Base-by-base conservation (phyloP, 2,113 vertebrate genomes). In the Chaetops frenatus region DNA sequence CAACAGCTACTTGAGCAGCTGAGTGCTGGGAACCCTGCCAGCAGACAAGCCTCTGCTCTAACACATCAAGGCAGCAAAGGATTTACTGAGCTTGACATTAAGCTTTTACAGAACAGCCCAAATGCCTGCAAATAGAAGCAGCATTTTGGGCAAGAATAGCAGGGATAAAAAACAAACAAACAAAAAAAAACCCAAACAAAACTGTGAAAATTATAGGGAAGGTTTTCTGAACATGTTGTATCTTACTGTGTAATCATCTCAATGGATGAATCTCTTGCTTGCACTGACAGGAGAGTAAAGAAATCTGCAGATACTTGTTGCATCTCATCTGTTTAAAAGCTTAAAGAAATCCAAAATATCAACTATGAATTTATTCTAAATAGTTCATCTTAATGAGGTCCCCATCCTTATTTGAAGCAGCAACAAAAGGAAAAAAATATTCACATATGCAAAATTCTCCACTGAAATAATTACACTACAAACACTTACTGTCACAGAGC, bases 401-500 rank as follows among this genome's bases (percentile, higher is more conserved):
- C 19, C 19, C 56, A 66, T 17, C 14, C 10, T 57, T 29, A 65
- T 61, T 64, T 64, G 20, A 83, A 90, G 45, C 3, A 74, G 29
- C 16, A 81, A 24, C 29, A 9, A 69, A 69, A 61, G 8, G 2
- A 22, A 51, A 36, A 45, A 35, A 22, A 2, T 31, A 60, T 25
- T 27, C 24, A 42, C 11, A 53, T 18, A 45, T 31, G 20, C 3
- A 1, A 54, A 72, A 54, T 50, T 77, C 53, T 72, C 33, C 42
- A 70, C 36, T 48, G 51, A 62, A 66, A 77, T 76, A 58, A 88
- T 31, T 45, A 27, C 44, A 48, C 11, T 58, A 38, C 35, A 54
- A 73, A 54, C 67, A 96, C 93, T 97, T 86, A 95, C 93, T 80
- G 79, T 95, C 85, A 64, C 64, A 47, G 67, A 64, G 88, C 47